Base-by-base conservation (phyloP, 2,888 invertebrate species). In the Tiliacea citrago region DNA sequence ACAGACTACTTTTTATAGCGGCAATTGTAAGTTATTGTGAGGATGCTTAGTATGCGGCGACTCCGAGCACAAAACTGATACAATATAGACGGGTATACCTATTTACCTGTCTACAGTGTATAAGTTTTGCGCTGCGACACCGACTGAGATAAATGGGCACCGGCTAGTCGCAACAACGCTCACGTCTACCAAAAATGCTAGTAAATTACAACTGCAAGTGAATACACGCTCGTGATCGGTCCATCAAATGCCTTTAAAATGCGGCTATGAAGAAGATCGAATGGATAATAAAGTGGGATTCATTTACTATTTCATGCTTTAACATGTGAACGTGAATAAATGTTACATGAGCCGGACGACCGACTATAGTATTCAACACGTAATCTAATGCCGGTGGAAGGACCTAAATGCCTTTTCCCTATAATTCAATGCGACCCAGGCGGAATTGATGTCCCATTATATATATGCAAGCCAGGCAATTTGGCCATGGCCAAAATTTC, bases 401-500 rank as follows among this genome's bases (percentile, higher is more conserved):
- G 86, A 86, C 78, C 77, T 85, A 80, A 77, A 83, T 81, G 73
- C 77, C 82, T 87, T 84, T 86, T 88, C 87, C 89, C 87, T 91
- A 90, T 89, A 89, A 92, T 93, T 92, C 87, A 90, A 89, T 88
- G 82, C 88, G 90, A 81, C 86, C 87, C 88, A 89, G 84, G 82
- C 90, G 88, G 91, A 93, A 94, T 94, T 93, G 93, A 94, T 92
- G 92, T 90, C 90, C 93, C 89, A 94, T 95, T 95, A 94, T 94
- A 94, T 95, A 94, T 94, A 94, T 94, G 94, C 92, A 94, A 92
- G 91, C 88, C 91, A 91, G 90, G 86, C 90, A 86, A 91, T 90
- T 88, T 88, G 91, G 90, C 93, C 94, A 91, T 92, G 94, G 93
- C 90, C 94, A 94, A 95, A 94, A 94, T 94, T 95, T 95, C 95